These are phyloP conservation scores for Epirrhoe tristata DNA, from an alignment of 2,888 invertebrate genomes.

Conservation along the genomic window DNA sequence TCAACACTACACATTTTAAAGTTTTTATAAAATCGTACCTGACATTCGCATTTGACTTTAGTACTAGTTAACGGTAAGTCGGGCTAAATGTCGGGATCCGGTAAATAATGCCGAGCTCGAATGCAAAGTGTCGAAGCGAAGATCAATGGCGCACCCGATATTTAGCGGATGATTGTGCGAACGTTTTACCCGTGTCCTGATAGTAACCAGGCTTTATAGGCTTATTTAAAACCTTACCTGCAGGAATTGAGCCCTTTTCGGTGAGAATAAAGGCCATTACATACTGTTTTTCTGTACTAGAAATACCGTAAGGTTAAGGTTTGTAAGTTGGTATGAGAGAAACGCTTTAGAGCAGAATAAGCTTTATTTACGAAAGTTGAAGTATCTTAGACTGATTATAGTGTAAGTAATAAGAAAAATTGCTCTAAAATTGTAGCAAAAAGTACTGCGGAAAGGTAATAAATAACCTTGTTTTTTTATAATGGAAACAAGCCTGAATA, in stretches of 20 bases:
- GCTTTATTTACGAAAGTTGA: too few relatives aligned
- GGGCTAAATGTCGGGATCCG: conserved; percentile 23
- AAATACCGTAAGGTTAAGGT: too few relatives aligned
- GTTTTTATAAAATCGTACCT: not conserved
- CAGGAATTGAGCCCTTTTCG: not conserved
- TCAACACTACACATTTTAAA: not conserved
- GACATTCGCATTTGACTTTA: not conserved
- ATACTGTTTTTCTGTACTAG: not conserved
- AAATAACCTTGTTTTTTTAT: not conserved
- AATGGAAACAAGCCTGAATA: too few relatives aligned
- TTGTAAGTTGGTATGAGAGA: too few relatives aligned
- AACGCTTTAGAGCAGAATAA: too few relatives aligned
- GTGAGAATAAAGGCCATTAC: not conserved
- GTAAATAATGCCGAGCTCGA: conserved; percentile 32
- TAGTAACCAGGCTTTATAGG: conserved; percentile 18
- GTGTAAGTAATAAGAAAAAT: too few relatives aligned
- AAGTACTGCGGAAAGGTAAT: not conserved
- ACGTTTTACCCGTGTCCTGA: conserved; percentile 25
- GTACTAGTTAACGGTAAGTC: not conserved
- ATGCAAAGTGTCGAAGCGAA: conserved; percentile 17
- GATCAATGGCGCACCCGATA: conserved; percentile 27
- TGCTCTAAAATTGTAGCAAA: too few relatives aligned
- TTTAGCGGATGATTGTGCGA: conserved; percentile 29
- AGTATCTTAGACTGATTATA: too few relatives aligned
- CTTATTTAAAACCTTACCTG: conserved; percentile 17